phyloP scores from a whole-genome alignment of 2,797 vertebrate genomes.

The Gambusia yucatana region DNA sequence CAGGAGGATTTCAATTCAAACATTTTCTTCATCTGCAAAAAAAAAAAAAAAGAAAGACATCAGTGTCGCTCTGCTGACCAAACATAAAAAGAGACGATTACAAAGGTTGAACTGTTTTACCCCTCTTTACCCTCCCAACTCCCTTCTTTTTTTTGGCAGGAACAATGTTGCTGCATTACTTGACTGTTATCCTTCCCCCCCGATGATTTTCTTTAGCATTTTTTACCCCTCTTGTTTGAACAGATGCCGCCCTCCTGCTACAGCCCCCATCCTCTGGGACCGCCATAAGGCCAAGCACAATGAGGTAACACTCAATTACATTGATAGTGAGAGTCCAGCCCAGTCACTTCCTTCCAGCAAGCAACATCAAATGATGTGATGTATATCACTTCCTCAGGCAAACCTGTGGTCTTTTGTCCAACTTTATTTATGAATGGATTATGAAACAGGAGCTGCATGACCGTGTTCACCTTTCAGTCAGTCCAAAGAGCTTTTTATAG shows the following conservation, averaged over 20 bases:
- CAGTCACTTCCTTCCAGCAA: slow-evolving; percentile 73
- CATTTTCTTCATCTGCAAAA: slow-evolving; percentile 40
- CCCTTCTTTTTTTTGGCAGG: slow-evolving; percentile 72
- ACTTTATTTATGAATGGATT: slow-evolving; percentile 71
- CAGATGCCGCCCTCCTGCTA: slow-evolving; percentile 78
- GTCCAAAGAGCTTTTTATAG: slow-evolving; percentile 27
- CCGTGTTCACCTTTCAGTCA: slow-evolving; percentile 58
- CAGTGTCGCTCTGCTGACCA: slow-evolving; percentile 69
- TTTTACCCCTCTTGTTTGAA: slow-evolving; percentile 82
- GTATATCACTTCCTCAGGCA: slow-evolving; percentile 61
- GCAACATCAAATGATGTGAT: slow-evolving; percentile 67
- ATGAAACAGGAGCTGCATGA: slow-evolving; percentile 60
- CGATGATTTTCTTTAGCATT: slow-evolving; percentile 78
- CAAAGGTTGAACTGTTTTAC: slow-evolving; percentile 77
- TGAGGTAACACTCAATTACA: slow-evolving; percentile 71
- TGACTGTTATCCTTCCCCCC: slow-evolving; percentile 80
- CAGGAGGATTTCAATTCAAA: slow-evolving; percentile 60
- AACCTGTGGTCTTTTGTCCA: slow-evolving; percentile 57
- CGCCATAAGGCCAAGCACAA: slow-evolving; percentile 65
- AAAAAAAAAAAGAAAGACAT: slow-evolving; percentile 42
- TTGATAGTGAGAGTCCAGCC: slow-evolving; percentile 71
- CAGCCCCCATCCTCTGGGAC: slow-evolving; percentile 67
- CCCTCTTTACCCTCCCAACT: slow-evolving; percentile 51
- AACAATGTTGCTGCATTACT: slow-evolving; percentile 80
- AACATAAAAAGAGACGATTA: slow-evolving; percentile 75